Percentiles rank a stretch among this genome's conserved stretches.
phyloP scores from a whole-genome alignment of 2,888 invertebrate species.

The Dryobota labecula region DNA sequence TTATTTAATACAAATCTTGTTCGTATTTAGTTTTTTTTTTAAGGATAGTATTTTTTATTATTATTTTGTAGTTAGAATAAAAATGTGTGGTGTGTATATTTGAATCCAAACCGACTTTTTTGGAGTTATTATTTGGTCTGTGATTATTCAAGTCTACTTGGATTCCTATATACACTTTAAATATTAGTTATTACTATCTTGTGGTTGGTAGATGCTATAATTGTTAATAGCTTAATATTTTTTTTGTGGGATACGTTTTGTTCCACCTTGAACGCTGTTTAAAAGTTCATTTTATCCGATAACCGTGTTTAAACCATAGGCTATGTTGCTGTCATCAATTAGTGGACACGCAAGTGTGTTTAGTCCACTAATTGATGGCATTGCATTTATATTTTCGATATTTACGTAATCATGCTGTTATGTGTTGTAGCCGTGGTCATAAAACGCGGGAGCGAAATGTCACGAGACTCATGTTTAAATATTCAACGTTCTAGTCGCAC shows the following conservation, averaged over 20 bases:
- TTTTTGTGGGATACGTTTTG: neutral
- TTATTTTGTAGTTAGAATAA: neutral
- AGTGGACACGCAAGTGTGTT: neutral
- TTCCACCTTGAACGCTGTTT: neutral
- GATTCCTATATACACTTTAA: conserved; percentile 19
- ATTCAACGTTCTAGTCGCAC: neutral
- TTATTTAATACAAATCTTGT: neutral
- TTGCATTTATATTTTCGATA: conserved; percentile 11
- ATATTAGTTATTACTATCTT: conserved; percentile 1
- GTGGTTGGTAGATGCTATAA: conserved; percentile 31
- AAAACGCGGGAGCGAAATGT: neutral
- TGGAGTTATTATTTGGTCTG: conserved; percentile 37
- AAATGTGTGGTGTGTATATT: conserved; percentile 7
- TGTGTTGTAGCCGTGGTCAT: neutral
- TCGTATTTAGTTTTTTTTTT: neutral
- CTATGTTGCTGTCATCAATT: conserved; percentile 5
- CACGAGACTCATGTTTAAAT: conserved; percentile 1
- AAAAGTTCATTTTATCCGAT: neutral
- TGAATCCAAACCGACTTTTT: conserved; percentile 23
- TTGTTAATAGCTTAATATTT: conserved; percentile 6
- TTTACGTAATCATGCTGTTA: neutral
- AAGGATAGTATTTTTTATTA: neutral
- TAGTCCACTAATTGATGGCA: too few species aligned
- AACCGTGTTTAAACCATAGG: neutral
- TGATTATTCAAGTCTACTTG: conserved; percentile 27